Base-by-base conservation (phyloP, 2,797 vertebrate species). In the Mionectes olivaceus region DNA sequence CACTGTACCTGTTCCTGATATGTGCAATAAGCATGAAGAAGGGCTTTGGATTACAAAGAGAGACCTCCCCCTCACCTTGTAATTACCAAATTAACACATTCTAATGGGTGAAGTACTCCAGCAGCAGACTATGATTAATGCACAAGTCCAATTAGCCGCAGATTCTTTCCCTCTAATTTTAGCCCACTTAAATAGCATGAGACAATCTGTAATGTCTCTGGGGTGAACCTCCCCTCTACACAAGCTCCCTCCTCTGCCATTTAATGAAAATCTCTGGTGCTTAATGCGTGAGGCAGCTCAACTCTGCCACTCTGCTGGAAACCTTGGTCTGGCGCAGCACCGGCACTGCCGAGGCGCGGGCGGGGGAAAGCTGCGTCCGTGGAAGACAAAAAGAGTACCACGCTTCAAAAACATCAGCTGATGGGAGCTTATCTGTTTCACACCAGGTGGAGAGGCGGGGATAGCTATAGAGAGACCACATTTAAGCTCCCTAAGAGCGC, bases 11-110 rank as follows among this genome's bases (percentile, higher is more conserved):
- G 74, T 10, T 57, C 50, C 90, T 91, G 86, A 76, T 89, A 64
- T 67, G 75, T 95, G 94, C 96, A 94, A 77, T 47, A 75, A 93
- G 71, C 86, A 95, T 95, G 95, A 92, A 88, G 92, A 83, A 83
- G 94, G 94, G 93, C 95, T 94, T 69, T 85, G 92, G 96, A 97
- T 97, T 92, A 94, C 79, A 78, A 93, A 96, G 96, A 93, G 68
- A 95, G 93, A 96, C 94, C 94, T 89, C 90, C 96, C 90, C 88
- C 94, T 94, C 77, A 85, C 86, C 84, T 96, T 61, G 97, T 97
- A 97, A 98, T 97, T 97, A 98, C 97, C 96, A 95, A 98, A 97
- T 98, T 97, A 97, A 96, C 97, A 97, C 97, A 95, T 96, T 97
- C 96, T 95, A 87, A 95, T 93, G 88, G 96, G 95, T 95, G 85